Evolutionary conservation across 2,888 invertebrate species (phyloP).

Genomic region (Allophyes oxyacanthae): DNA sequence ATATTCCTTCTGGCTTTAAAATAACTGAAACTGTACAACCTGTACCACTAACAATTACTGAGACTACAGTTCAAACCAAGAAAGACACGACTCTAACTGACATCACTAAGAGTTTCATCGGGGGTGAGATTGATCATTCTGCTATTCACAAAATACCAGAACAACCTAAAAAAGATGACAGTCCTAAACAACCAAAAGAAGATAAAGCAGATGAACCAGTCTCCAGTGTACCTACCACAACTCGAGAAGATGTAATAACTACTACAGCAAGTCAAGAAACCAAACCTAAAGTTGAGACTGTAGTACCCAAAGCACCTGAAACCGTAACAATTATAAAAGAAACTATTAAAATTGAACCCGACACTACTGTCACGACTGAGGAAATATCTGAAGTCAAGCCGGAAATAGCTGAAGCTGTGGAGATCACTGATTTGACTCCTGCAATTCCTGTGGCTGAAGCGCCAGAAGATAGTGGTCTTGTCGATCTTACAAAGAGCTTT

Average conservation of each 20-base stretch:
- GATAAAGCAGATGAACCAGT: too few species aligned
- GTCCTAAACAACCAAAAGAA: slow-evolving; percentile 9
- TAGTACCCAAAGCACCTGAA: slow-evolving; percentile 25
- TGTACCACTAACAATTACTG: slow-evolving; percentile 8
- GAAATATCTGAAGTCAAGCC: slow-evolving; percentile 24
- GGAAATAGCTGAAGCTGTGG: slow-evolving; percentile 36
- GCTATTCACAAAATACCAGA: slow-evolving; percentile 24
- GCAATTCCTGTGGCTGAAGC: slow-evolving; percentile 7
- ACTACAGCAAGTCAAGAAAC: too few species aligned
- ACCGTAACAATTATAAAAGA: slow-evolving; percentile 29
- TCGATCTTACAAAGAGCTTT: slow-evolving; percentile 62
- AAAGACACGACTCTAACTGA: slow-evolving; percentile 15
- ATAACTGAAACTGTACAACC: not conserved
- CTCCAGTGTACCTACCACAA: too few species aligned
- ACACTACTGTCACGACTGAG: slow-evolving; percentile 11
- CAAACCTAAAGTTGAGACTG: too few species aligned
- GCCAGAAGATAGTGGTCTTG: slow-evolving; percentile 47
- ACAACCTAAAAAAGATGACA: slow-evolving; percentile 1
- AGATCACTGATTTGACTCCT: slow-evolving; percentile 34
- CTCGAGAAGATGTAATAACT: too few species aligned
- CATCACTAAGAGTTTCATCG: slow-evolving; percentile 35
- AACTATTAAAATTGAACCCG: slow-evolving; percentile 35
- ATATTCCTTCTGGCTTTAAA: slow-evolving; percentile 8
- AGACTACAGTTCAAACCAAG: slow-evolving; percentile 5
- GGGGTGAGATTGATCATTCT: slow-evolving; percentile 39